Conservation (phyloP, 2,113 vertebrate species). For the Promerops cafer region DNA sequence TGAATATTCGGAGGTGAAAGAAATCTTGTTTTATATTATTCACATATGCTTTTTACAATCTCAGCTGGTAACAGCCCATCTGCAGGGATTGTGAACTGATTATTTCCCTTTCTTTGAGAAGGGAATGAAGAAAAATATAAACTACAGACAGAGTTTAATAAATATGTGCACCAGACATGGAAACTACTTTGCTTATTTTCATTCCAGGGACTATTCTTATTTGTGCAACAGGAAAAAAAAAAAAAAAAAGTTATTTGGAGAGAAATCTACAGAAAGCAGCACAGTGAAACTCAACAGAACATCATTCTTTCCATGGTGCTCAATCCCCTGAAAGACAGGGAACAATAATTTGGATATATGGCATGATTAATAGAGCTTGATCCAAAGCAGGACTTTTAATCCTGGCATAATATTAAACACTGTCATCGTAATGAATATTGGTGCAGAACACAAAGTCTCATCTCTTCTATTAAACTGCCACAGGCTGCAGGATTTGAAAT, state of each 20-base stretch:
- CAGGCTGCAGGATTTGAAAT: not conserved
- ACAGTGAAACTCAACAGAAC: not conserved
- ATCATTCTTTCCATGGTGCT: not conserved
- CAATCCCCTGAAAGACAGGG: not conserved
- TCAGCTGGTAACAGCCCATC: not conserved
- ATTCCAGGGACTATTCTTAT: not conserved
- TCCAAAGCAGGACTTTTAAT: constrained; percentile 30
- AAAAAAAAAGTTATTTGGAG: not conserved
- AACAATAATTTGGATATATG: not conserved
- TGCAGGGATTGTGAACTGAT: not conserved
- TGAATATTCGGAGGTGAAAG: not conserved
- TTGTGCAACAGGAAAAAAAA: not conserved
- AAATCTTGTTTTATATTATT: not conserved
- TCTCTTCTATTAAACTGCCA: constrained; percentile 5
- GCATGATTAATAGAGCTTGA: constrained; percentile 27
- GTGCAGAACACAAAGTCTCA: constrained; percentile 20
- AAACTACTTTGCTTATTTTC: not conserved
- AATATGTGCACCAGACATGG: not conserved
- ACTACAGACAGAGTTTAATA: not conserved
- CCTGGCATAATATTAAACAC: constrained; percentile 25
- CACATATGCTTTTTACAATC: not conserved
- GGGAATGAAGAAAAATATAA: not conserved
- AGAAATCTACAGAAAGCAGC: not conserved
- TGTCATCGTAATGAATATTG: constrained; percentile 36
- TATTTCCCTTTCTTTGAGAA: not conserved